phyloP scores from a whole-genome alignment of 2,797 vertebrate species.

The Dendrocincla fuliginosa region DNA sequence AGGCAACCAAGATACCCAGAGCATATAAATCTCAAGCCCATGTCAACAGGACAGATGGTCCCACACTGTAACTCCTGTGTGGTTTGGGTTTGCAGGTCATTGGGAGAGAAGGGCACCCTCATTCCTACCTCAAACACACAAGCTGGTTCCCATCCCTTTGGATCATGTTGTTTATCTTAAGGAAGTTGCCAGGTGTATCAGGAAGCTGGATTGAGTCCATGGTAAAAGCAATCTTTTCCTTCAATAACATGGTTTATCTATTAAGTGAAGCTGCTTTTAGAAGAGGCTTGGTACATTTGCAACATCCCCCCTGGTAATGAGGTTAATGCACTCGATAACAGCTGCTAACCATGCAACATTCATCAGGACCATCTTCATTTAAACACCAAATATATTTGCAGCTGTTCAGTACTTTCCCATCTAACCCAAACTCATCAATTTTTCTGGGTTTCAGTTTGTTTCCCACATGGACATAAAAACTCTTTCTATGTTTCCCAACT shows the following conservation, averaged over 20 bases:
- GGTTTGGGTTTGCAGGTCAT: neutral
- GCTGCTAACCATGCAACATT: neutral
- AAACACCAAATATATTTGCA: neutral
- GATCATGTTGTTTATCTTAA: neutral
- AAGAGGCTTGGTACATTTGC: neutral
- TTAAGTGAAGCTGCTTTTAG: conserved; percentile 28
- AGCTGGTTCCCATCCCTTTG: neutral
- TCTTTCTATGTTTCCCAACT: neutral
- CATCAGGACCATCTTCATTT: neutral
- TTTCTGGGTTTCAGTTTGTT: neutral
- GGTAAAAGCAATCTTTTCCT: conserved; percentile 24
- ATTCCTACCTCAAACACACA: neutral
- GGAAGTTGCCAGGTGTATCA: conserved; percentile 20
- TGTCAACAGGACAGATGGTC: neutral
- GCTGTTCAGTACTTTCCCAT: neutral
- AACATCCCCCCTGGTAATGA: neutral
- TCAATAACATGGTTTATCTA: conserved; percentile 26
- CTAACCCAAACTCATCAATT: neutral
- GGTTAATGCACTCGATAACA: neutral
- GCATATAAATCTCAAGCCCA: neutral
- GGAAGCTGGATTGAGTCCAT: neutral
- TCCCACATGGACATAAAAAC: neutral
- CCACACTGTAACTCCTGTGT: neutral
- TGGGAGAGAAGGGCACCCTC: neutral
- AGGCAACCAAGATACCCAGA: neutral